These are phyloP conservation scores for Candoia aspera DNA, from an alignment of 2,113 vertebrate genomes.

Conservation along the genomic window DNA sequence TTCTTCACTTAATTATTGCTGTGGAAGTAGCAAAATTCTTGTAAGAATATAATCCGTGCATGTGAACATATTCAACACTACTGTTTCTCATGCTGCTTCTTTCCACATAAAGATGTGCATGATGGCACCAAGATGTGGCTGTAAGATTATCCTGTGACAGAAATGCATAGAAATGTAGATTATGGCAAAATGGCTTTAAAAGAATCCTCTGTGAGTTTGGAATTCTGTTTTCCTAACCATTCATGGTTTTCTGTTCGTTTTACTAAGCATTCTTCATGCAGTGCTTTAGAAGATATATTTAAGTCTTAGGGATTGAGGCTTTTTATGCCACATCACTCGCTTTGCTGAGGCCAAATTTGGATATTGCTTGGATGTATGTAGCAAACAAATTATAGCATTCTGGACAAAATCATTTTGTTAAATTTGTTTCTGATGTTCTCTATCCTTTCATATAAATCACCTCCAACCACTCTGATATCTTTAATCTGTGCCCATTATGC, in stretches of 20 bases:
- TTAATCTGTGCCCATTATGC: background rate
- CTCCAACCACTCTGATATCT: conserved; percentile 19
- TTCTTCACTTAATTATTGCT: background rate
- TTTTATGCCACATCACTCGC: conserved; percentile 23
- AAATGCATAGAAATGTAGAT: background rate
- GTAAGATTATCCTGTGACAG: background rate
- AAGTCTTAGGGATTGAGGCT: background rate
- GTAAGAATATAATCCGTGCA: background rate
- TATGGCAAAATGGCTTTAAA: background rate
- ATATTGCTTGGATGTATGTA: background rate
- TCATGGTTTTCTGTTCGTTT: background rate
- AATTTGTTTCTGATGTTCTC: conserved; percentile 10
- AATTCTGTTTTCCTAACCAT: conserved; percentile 1
- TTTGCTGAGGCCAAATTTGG: background rate
- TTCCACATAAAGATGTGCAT: background rate
- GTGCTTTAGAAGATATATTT: conserved; percentile 12
- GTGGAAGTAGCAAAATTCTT: background rate
- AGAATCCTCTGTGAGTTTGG: background rate
- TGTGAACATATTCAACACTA: background rate
- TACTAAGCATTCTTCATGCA: conserved; percentile 12
- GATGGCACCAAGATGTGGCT: background rate
- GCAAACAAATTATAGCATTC: conserved; percentile 26
- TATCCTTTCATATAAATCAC: background rate
- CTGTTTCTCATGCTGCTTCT: background rate
- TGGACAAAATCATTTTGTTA: background rate